A percentile compares a stretch with the other conserved stretches of the same genome.
These are phyloP conservation scores for Lepeophtheirus nordmannii DNA, from an alignment of 2,888 invertebrate species.

Conservation along the genomic window DNA sequence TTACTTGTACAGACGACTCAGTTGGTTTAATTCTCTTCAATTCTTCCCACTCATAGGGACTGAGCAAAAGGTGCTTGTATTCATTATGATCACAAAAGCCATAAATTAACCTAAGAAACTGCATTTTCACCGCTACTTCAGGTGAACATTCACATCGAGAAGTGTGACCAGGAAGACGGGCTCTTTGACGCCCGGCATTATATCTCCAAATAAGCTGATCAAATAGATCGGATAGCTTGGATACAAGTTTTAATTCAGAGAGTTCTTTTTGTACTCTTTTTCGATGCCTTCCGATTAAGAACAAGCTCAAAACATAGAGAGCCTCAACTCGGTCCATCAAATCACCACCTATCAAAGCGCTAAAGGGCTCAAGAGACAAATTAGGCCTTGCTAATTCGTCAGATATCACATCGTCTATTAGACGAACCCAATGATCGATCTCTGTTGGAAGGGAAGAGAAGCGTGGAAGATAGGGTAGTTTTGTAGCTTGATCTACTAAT, in stretches of 20 bases:
- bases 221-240: conserved; percentile 27
- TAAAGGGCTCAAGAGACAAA: background rate
- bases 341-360: conserved; percentile 7
- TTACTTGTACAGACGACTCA: background rate
- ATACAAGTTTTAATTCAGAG: conserved; percentile 27
- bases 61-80: conserved; percentile 26
- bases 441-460: conserved; percentile 34
- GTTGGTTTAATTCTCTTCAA: background rate
- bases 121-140: conserved; percentile 29
- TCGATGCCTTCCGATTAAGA: conserved; percentile 28
- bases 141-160: conserved; percentile 29
- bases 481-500: conserved; percentile 33
- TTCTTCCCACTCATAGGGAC: conserved; percentile 2
- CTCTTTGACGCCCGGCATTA: conserved; percentile 11
- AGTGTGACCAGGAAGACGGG: conserved; percentile 27
- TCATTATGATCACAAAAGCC: conserved; percentile 29
- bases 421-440: conserved; percentile 37
- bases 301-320: conserved; percentile 28
- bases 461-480: conserved; percentile 34
- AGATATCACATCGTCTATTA: conserved; percentile 33
- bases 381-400: conserved; percentile 25
- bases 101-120: conserved; percentile 28
- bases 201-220: conserved; percentile 28
- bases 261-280: conserved; percentile 27
- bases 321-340: conserved; percentile 18